phyloP scores from a whole-genome alignment of 2,888 invertebrate genomes.

The Drosophila merina region DNA sequence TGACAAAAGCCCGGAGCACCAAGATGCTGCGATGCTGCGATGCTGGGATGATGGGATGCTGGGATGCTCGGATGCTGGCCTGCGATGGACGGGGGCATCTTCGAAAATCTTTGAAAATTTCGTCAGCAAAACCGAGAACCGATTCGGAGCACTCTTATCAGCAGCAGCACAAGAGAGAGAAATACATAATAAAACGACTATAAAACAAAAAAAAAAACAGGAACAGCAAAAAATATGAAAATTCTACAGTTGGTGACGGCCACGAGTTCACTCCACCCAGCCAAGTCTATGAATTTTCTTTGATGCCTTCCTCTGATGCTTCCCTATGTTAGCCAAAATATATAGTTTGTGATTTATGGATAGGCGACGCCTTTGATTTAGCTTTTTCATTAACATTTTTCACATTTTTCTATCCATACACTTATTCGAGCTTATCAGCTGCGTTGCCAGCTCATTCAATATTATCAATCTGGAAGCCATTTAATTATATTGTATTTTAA shows the following conservation, averaged over 20 bases:
- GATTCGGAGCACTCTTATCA: conserved; percentile 43
- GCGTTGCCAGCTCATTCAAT: conserved; percentile 43
- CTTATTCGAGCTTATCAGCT: conserved; percentile 45
- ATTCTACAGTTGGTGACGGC: conserved; percentile 61
- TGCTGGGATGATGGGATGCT: conserved; percentile 23
- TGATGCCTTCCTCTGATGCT: conserved; percentile 45
- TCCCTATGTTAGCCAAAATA: conserved; percentile 15
- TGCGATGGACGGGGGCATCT: conserved; percentile 24
- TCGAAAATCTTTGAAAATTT: conserved; percentile 55
- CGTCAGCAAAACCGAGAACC: conserved; percentile 52
- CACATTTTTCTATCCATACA: conserved; percentile 31
- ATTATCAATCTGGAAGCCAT: conserved; percentile 12
- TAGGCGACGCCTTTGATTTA: conserved; percentile 61
- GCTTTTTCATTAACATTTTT: conserved; percentile 52
- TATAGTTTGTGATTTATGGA: conserved; percentile 57
- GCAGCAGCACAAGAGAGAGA: conserved; percentile 3
- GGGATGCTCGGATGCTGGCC: conserved; percentile 14
- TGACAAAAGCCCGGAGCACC: conserved; percentile 21
- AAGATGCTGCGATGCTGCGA: conserved; percentile 15
- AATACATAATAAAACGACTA: conserved; percentile 7
- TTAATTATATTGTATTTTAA: background rate
- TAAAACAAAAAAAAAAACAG: conserved; percentile 47
- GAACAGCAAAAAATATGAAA: conserved; percentile 48
- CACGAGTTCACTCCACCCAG: conserved; percentile 74
- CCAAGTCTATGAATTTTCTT: conserved; percentile 70